Conservation (phyloP, 2,797 vertebrate species). For the Tenualosa thibaudeaui region DNA sequence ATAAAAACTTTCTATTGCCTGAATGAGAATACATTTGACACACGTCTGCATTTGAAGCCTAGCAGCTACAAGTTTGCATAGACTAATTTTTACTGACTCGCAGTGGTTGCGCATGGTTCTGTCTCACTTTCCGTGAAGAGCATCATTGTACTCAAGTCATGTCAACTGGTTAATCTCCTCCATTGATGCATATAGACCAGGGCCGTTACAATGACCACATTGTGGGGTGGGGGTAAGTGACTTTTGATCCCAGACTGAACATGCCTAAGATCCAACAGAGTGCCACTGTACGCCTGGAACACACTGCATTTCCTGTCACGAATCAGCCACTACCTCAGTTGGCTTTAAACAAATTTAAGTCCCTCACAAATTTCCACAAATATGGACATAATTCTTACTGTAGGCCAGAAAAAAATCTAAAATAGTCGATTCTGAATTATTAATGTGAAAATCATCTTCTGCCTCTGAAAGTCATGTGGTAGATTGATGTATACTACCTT, state of each 20-base stretch:
- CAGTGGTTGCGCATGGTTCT: constrained; percentile 72
- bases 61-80: not conserved
- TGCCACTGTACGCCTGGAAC: constrained; percentile 52
- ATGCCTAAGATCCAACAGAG: constrained; percentile 70
- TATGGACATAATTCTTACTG: no score
- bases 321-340: not conserved
- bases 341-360: not conserved
- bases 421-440: no score
- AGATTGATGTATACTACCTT: no score
- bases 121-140: constrained; percentile 68
- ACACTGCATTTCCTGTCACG: constrained; percentile 58
- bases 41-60: not conserved
- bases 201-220: constrained; percentile 73
- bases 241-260: constrained; percentile 77
- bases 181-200: constrained; percentile 77
- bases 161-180: constrained; percentile 79
- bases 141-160: constrained; percentile 74
- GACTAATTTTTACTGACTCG: constrained; percentile 19
- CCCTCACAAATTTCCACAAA: constrained; percentile 15
- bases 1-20: not conserved
- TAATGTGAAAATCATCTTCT: no score
- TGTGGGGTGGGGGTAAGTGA: constrained; percentile 69
- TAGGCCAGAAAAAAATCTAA: no score
- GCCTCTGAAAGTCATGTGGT: no score
- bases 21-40: no score